Evolutionary conservation across 92 coral and sea anemone genomes (phyloP), one percentile per base, ranked within the genome.

Genomic region (Paragorgia papillata): DNA sequence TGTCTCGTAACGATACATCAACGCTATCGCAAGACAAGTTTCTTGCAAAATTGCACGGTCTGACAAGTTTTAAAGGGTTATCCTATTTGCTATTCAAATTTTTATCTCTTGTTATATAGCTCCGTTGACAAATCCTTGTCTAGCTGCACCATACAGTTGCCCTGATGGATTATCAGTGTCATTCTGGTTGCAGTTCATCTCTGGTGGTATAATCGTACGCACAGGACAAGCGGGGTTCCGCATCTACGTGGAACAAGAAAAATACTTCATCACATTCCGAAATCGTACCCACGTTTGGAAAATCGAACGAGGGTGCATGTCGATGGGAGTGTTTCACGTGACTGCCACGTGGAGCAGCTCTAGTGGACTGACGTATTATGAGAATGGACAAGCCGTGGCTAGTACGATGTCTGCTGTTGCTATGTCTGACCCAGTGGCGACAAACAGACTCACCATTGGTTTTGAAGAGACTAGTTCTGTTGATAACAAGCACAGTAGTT

Each of bases 301-400:
- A 19, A 55, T 71, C 9, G 50, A 71, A 53, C 48, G 64, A 7
- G n/a, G 14, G 20, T 71, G 78, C 22, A 54, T 71, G 33, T 64
- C 78, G 5, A 71, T 71, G 78, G 78, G 64, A 14, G 49, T 33
- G 22, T 55, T 51, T 54, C 78, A 48, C 64, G 78, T 71, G 78
- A 71, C 78, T 33, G 64, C 64, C 78, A 71, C 78, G 50, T 71
- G 78, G 78, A 33, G n/a, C 17, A 32, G 33, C 18, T 27, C 44
- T 8, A 33, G 12, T 25, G 78, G 78, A 55, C 41, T 71, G 64
- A 7, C 32, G 18, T 71, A 71, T 35, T 71, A 71, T 34, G 78
- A 51, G 13, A 71, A 71, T n/a, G 78, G 78, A 34, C 53, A 71
- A n/a, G 44, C 13, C 8, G 64, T 54, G 28, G 63, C 22, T 17